Conservation (phyloP, 2,797 vertebrate genomes). For the Moxostoma hubbsi region DNA sequence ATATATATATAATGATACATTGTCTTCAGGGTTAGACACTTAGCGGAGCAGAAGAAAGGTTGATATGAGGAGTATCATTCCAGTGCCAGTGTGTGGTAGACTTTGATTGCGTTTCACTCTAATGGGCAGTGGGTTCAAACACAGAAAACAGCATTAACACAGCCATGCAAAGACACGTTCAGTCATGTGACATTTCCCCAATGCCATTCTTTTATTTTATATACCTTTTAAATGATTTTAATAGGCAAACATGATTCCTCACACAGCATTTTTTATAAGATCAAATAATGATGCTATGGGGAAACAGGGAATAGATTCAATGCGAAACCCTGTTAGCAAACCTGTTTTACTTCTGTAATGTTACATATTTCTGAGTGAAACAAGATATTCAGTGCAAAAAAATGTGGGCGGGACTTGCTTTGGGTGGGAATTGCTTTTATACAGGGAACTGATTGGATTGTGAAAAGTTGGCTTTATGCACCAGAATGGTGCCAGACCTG, state of each 20-base stretch:
- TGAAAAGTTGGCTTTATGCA: too few species aligned
- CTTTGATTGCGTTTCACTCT: conserved; percentile 36
- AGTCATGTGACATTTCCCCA: conserved; percentile 15
- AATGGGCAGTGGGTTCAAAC: conserved; percentile 1
- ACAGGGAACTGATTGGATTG: too few species aligned
- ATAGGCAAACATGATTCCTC: conserved; percentile 29
- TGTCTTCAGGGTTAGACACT: conserved; percentile 23
- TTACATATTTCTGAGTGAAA: too few species aligned
- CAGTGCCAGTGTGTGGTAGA: conserved; percentile 32
- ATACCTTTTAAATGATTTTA: conserved; percentile 40
- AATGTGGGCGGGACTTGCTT: too few species aligned
- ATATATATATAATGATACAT: too few species aligned
- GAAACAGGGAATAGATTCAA: neutral
- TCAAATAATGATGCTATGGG: conserved; percentile 45
- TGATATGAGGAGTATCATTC: conserved; percentile 15
- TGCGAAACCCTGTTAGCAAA: too few species aligned
- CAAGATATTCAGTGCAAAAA: too few species aligned
- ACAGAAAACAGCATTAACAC: neutral
- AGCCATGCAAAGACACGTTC: neutral
- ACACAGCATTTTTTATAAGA: conserved; percentile 36
- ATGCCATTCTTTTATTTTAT: conserved; percentile 36
- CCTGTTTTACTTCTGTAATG: too few species aligned
- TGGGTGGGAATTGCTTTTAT: too few species aligned
- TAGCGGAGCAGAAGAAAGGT: neutral
- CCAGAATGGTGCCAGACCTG: too few species aligned